phyloP scores from a whole-genome alignment of 2,888 invertebrate species.

The Noctua janthe region DNA sequence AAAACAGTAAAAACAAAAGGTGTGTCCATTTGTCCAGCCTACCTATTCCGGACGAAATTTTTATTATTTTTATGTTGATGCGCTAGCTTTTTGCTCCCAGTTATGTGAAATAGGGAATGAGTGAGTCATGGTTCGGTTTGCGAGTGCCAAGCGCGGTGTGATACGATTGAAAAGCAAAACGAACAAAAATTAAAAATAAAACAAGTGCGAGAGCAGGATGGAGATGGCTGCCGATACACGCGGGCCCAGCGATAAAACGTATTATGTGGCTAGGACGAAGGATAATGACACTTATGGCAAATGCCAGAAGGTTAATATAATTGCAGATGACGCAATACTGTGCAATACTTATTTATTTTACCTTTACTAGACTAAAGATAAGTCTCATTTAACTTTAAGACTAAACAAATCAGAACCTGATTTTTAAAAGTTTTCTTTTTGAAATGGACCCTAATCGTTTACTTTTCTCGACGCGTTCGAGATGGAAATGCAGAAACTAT shows the following conservation, averaged over 20 bases:
- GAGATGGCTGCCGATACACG: conserved; percentile 64
- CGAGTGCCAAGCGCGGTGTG: conserved; percentile 64
- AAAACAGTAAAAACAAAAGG: background rate
- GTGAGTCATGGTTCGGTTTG: conserved; percentile 69
- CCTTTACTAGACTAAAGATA: conserved; percentile 36
- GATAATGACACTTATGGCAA: conserved; percentile 58
- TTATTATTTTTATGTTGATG: conserved; percentile 50
- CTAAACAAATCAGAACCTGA: background rate
- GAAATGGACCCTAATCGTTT: background rate
- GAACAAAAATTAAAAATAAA: conserved; percentile 67
- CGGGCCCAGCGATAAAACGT: conserved; percentile 48
- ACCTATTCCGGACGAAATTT: conserved; percentile 5
- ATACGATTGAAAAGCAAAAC: conserved; percentile 69
- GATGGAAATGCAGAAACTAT: background rate
- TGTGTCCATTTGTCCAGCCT: conserved; percentile 2
- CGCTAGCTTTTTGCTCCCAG: conserved; percentile 56
- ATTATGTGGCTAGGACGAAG: conserved; percentile 61
- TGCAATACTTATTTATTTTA: conserved; percentile 61
- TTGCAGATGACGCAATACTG: conserved; percentile 64
- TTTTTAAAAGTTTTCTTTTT: background rate
- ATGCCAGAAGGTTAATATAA: conserved; percentile 48
- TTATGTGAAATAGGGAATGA: conserved; percentile 64
- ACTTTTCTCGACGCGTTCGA: background rate
- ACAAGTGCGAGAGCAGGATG: conserved; percentile 62
- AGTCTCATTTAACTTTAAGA: conserved; percentile 23